Conservation (phyloP, 2,888 invertebrate species). For the Nemotelus nigrinus region DNA sequence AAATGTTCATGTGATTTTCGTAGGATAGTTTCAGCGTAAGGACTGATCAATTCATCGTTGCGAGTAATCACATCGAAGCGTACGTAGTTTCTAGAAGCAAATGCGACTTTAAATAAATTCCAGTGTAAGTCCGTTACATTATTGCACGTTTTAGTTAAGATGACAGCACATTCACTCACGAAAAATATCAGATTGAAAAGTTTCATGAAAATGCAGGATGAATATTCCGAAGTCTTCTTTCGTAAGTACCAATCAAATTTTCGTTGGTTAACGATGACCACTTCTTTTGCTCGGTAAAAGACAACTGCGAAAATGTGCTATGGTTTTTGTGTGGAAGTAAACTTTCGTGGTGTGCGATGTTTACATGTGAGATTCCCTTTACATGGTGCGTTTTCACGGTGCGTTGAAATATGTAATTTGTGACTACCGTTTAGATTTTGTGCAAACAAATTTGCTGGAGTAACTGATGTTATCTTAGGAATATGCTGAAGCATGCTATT, state of each 20-base stretch:
- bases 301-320: no score
- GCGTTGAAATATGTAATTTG: neutral
- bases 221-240: neutral
- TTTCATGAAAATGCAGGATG: neutral
- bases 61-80: slow-evolving; percentile 4
- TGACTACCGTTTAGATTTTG: slow-evolving; percentile 2
- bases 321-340: no score
- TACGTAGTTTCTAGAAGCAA: slow-evolving; percentile 29
- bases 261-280: no score
- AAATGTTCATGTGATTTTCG: neutral
- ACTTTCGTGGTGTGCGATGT: no score
- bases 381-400: neutral
- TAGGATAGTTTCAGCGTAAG: slow-evolving; percentile 13
- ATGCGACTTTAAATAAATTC: slow-evolving; percentile 17
- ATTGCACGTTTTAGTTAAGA: neutral
- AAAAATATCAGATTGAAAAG: slow-evolving; percentile 16
- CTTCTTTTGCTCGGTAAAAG: no score
- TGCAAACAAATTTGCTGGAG: slow-evolving; percentile 1
- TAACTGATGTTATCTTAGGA: no score
- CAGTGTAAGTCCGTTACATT: slow-evolving; percentile 26
- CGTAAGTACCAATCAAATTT: no score
- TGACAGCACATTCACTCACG: neutral
- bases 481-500: no score
- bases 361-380: no score
- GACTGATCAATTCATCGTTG: neutral